Base-by-base conservation (phyloP, 2,888 invertebrate species). In the Plebejus anna region DNA sequence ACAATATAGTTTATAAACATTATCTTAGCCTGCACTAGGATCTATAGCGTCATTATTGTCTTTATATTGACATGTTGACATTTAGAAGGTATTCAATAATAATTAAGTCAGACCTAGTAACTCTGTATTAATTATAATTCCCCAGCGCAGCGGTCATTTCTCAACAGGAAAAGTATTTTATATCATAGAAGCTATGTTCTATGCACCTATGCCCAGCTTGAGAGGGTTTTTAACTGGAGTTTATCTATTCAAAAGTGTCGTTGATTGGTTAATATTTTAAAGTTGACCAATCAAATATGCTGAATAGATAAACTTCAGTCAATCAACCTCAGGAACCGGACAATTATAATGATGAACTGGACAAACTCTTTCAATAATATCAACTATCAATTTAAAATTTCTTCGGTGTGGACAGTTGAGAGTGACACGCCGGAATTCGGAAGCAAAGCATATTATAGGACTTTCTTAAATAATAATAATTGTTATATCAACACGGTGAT, bases 1-100 rank as follows among this genome's bases (percentile, higher is more conserved):
- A 71, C 71, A 38, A 6, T 16, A 75, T 6, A 22, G 28, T 75
- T 66, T 75, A 75, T 47, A 75, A 75, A 75, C 75, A 57, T 55
- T 75, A 61, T 66, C 66, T 36, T 3, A 66, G 32, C 32, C 75
- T 47, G 16, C 47, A 47, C 75, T 4, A 32, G 55, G n/a, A 75
- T 55, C 13, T 55, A 75, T 51, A 9, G 32, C 73, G 16, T 73
- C 22, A 42, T 42, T 28, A 66, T 16, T 61, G 61, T 66, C 51
- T 55, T 42, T 71, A 42, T 59, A 42, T 73, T 76, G 77, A 75
- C 76, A 79, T 79, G 77, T 80, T 80, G 79, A 79, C 79, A 80
- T 80, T 80, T 79, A 77, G 76, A 78, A 76, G 77, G 47, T 71
- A 79, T 77, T 51, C 16, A 73, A 28, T 28, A 51, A 51, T 16